Evolutionary conservation across 1,140 invertebrate species (phyloP), one percentile per base, ranked within the genome.

Genomic region (Cydia amplana): DNA sequence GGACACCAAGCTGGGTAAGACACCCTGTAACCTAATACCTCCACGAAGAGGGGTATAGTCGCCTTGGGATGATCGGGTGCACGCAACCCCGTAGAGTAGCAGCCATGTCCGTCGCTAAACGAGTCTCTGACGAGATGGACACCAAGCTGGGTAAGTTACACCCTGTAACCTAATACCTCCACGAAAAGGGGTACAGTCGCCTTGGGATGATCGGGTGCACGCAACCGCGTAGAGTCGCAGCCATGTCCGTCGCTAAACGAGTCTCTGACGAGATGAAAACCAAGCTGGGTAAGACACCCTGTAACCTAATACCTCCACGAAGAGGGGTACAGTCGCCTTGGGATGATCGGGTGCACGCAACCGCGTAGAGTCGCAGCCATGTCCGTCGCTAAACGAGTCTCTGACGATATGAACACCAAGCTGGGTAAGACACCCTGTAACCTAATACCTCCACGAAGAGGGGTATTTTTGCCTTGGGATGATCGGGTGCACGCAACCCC

Each of bases 171-270:
- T 99, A 99, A 88, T 99, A 99, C 90, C 94, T 99, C 4, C 97
- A 99, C 88, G 99, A 99, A 93, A 99, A 99, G 82, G 99, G 99
- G 1, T 99, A 99, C 93, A 98, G 97, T 80, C 75, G 75, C 2
- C 95, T 96, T 80, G 98, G 98, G 9, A 98, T 99, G 95, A 98
- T 99, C 78, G 99, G 99, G 0, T 99, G 98, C 88, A 99, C 98
- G 0, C 96, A 97, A 86, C 99, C 99, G 0, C 93, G 99, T 70
- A 94, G 99, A 85, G 98, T 99, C 0, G 99, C 99, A 60, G 99
- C 99, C 49, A 99, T 99, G 99, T 98, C 98, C 7, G 99, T 99
- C 6, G 99, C 99, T 3, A 99, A 99, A 93, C 95, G 99, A 86
- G 99, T 99, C 3, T 97, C 98, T 28, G 99, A 99, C 91, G 99